phyloP scores from a whole-genome alignment of 2,888 invertebrate genomes.

The Acholoe squamosa region DNA sequence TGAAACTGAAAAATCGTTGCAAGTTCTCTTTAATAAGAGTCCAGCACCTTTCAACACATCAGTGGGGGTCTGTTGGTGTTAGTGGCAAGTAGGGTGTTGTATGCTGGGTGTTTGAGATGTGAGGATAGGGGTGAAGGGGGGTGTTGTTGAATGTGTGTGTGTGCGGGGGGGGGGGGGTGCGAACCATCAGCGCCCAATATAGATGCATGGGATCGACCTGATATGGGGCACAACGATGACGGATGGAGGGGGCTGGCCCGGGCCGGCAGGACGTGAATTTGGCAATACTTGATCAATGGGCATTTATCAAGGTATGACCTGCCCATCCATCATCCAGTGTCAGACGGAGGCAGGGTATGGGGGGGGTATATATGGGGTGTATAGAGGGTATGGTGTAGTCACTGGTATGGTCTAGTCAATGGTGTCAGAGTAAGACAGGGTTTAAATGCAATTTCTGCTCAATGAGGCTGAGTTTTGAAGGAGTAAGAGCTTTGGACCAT shows the following conservation, averaged over 20 bases:
- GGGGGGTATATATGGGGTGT: constrained; percentile 13
- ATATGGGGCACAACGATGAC: constrained; percentile 21
- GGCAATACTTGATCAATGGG: constrained; percentile 51
- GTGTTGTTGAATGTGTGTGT: background rate
- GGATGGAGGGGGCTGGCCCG: background rate
- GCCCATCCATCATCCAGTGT: constrained; percentile 6
- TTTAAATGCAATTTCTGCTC: no score
- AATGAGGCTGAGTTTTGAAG: no score
- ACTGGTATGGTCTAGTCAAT: background rate
- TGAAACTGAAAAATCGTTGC: no score
- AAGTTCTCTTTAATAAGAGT: no score
- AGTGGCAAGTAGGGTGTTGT: background rate
- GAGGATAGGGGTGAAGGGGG: background rate
- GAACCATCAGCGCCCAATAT: background rate
- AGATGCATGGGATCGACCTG: constrained; percentile 34
- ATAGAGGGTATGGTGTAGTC: no score
- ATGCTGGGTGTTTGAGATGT: background rate
- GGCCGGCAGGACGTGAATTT: constrained; percentile 10
- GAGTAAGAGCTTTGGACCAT: no score
- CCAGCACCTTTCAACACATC: background rate
- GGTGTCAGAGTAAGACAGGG: background rate
- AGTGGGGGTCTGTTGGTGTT: background rate
- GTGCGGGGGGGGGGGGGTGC: background rate
- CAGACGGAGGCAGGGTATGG: constrained; percentile 14
- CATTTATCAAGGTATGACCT: constrained; percentile 50